Percentiles rank a stretch among this genome's conserved stretches.
Evolutionary conservation across 2,888 invertebrate genomes (phyloP).

Genomic region (Lithophane socia): DNA sequence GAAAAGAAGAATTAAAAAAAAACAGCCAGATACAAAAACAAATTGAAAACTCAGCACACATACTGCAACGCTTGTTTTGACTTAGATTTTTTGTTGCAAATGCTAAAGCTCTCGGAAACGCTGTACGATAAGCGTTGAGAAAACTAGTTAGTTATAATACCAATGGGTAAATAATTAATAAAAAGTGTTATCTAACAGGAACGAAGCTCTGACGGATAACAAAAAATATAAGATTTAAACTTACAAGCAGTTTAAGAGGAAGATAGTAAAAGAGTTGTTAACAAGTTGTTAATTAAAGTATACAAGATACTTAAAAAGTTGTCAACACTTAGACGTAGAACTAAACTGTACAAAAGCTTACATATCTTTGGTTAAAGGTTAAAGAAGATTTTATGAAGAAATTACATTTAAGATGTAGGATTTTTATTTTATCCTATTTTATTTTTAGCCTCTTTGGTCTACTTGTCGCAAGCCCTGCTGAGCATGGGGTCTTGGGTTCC

Average conservation of each 20-base stretch:
- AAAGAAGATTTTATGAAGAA: background rate
- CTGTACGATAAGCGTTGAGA: background rate
- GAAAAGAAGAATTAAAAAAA: background rate
- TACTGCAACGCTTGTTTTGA: background rate
- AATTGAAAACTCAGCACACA: background rate
- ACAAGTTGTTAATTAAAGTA: conserved; percentile 51
- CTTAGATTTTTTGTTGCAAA: background rate
- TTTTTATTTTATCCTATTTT: too few species aligned
- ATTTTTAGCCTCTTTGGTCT: too few species aligned
- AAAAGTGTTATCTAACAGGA: background rate
- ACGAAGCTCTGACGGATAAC: background rate
- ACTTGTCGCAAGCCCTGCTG: too few species aligned
- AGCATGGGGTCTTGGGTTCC: too few species aligned
- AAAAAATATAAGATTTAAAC: conserved; percentile 20
- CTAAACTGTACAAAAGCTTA: conserved; percentile 29
- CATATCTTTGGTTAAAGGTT: background rate
- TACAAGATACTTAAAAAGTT: conserved; percentile 60
- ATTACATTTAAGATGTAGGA: background rate
- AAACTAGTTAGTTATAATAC: conserved; percentile 1
- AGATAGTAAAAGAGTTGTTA: conserved; percentile 41
- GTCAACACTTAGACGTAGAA: conserved; percentile 40
- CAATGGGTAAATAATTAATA: background rate
- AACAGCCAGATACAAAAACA: too few species aligned
- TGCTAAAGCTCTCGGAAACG: background rate
- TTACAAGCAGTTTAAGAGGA: conserved; percentile 24